phyloP scores from a whole-genome alignment of 2,113 vertebrate species.

The Pterocles burchelli region DNA sequence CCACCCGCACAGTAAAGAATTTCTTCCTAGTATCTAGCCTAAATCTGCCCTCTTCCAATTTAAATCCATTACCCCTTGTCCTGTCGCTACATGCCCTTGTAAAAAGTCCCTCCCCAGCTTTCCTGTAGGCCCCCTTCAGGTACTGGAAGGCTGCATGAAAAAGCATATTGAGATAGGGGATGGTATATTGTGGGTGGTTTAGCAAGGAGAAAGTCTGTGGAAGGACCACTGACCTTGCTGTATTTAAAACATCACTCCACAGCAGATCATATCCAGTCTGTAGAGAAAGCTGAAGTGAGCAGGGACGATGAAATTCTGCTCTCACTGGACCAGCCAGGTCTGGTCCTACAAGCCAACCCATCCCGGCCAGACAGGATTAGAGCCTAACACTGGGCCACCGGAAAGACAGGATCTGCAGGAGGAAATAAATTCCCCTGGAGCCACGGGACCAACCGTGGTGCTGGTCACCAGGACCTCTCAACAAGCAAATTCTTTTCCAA shows the following conservation, averaged over 20 bases:
- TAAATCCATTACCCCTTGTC: no score
- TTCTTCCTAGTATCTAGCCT: no score
- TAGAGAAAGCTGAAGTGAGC: neutral
- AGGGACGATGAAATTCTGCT: neutral
- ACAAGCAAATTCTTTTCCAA: conserved; percentile 72
- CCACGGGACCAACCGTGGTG: conserved; percentile 49
- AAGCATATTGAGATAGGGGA: neutral
- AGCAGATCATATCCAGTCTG: neutral
- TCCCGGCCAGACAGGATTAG: neutral
- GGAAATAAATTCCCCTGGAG: conserved; percentile 71
- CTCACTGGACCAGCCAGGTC: neutral
- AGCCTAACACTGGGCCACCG: neutral
- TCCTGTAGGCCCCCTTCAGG: no score
- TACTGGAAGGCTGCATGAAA: neutral
- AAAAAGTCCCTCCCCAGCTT: no score
- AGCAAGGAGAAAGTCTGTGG: neutral
- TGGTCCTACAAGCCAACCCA: neutral
- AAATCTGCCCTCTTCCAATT: no score
- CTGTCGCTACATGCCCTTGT: no score
- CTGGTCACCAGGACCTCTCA: conserved; percentile 36
- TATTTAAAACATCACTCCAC: neutral
- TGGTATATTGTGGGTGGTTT: neutral
- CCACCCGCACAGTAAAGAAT: no score
- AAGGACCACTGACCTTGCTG: neutral
- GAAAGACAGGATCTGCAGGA: conserved; percentile 65